A percentile compares a stretch with the other conserved stretches of the same genome.
Conservation (phyloP, 2,888 invertebrate genomes). For the Orthonychiurus folsomi region DNA sequence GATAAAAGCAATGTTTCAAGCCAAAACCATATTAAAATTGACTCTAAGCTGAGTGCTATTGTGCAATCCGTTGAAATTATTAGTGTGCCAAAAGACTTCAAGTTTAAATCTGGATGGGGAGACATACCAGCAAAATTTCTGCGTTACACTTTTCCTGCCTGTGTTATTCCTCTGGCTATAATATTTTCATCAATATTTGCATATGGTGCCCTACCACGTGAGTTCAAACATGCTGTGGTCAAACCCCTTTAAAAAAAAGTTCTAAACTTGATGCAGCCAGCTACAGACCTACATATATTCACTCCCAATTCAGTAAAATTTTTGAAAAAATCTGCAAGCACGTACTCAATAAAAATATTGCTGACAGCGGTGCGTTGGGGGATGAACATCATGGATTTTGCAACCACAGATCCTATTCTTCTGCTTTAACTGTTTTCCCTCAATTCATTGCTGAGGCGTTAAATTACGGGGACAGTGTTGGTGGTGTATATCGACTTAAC, state of each 20-base stretch:
- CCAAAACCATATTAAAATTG: too few species aligned
- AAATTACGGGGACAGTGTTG: conserved; percentile 11
- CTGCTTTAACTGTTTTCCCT: conserved; percentile 15
- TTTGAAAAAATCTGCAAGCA: conserved; percentile 18
- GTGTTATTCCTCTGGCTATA: neutral
- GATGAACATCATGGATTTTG: conserved; percentile 20
- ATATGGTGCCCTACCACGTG: neutral
- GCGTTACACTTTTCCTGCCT: neutral
- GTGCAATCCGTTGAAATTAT: too few species aligned
- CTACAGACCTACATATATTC: neutral
- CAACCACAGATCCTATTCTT: conserved; percentile 16
- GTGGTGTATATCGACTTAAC: conserved; percentile 19
- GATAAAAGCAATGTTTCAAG: too few species aligned
- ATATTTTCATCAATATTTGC: neutral
- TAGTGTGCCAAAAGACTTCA: too few species aligned
- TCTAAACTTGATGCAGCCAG: neutral
- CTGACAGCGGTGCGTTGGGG: neutral
- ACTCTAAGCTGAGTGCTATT: too few species aligned
- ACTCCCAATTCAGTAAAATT: conserved; percentile 4
- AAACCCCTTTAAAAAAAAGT: conserved; percentile 2
- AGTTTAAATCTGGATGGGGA: too few species aligned
- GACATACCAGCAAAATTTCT: neutral
- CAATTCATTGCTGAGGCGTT: conserved; percentile 15
- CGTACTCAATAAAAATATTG: neutral
- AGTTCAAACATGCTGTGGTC: neutral